Evolutionary conservation across 2,113 vertebrate genomes (phyloP).

Genomic region (Phalacrocorax aristotelis): DNA sequence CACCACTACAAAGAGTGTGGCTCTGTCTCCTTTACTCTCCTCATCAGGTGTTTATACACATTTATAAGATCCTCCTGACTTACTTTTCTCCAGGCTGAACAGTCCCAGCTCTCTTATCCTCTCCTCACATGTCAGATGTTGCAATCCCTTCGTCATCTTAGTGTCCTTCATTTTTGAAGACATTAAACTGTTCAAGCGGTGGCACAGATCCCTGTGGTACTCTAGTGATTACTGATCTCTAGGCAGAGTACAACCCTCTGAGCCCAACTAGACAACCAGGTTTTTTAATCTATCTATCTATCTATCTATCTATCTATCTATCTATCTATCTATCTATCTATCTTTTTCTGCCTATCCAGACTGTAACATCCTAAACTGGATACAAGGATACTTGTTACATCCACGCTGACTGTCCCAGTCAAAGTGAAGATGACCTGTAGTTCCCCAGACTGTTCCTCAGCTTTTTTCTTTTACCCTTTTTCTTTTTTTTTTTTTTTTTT

Average conservation of each 20-base stretch:
- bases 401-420: neutral
- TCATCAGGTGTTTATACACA: neutral
- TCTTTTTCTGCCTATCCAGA: neutral
- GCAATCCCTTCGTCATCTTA: neutral
- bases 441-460: neutral
- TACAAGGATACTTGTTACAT: neutral
- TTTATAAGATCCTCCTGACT: neutral
- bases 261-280: neutral
- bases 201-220: neutral
- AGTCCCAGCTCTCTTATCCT: neutral
- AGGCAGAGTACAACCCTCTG: neutral
- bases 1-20: neutral
- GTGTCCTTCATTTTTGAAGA: neutral
- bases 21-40: neutral
- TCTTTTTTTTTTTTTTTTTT: neutral
- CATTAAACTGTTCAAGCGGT: neutral
- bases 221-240: neutral
- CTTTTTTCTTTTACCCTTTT: neutral
- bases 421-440: neutral
- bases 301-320: neutral
- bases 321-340: no score
- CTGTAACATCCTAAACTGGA: neutral
- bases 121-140: neutral
- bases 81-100: neutral
- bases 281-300: neutral